These are phyloP conservation scores for Willisornis vidua DNA, from an alignment of 2,113 vertebrate species.

Conservation along the genomic window DNA sequence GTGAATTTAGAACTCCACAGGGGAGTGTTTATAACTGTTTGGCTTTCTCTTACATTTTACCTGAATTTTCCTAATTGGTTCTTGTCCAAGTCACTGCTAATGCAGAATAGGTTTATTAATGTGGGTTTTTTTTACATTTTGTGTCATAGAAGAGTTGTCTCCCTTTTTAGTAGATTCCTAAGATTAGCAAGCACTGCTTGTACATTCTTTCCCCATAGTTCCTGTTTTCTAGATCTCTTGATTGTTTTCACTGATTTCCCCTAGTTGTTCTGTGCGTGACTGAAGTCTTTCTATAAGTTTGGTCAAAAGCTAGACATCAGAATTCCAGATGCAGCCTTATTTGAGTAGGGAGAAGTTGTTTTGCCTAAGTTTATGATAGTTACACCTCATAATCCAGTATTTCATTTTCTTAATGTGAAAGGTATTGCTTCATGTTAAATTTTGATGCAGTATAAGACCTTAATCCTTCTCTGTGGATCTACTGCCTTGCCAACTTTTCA, in stretches of 20 bases:
- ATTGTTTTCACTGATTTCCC: neutral
- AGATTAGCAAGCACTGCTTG: neutral
- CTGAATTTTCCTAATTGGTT: neutral
- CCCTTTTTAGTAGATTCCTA: neutral
- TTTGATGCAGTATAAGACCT: neutral
- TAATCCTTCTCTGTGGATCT: neutral
- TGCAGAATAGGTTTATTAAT: neutral
- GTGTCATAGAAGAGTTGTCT: neutral
- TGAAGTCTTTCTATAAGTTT: neutral
- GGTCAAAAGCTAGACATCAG: neutral
- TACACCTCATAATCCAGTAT: neutral
- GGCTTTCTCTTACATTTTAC: neutral
- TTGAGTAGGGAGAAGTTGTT: neutral
- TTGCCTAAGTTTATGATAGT: neutral
- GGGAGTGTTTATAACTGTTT: neutral
- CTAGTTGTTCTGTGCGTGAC: neutral
- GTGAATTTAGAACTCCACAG: neutral
- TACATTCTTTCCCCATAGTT: neutral
- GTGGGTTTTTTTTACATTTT: neutral
- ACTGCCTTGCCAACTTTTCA: neutral
- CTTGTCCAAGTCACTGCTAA: neutral
- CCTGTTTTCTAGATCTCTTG: neutral
- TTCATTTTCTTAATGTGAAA: neutral
- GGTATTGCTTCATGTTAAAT: neutral
- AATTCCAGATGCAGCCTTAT: neutral